Percentiles rank a stretch among this genome's conserved stretches.
Conservation (phyloP, 1,140 invertebrate species). For the Euschistus heros region DNA sequence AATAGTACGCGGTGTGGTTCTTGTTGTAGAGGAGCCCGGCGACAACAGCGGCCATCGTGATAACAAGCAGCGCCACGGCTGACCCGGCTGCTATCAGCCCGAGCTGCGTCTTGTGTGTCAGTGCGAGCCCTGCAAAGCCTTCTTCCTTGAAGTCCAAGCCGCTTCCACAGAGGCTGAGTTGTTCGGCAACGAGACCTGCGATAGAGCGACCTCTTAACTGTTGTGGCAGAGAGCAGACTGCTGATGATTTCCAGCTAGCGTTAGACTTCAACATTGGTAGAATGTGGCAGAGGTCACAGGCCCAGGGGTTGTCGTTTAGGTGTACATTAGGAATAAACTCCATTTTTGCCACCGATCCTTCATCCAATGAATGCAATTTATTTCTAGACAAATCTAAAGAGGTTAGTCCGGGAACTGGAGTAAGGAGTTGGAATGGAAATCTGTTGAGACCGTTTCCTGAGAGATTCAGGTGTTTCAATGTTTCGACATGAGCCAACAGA, state of each 20-base stretch:
- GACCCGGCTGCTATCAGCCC: conserved; percentile 43
- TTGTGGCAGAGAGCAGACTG: conserved; percentile 40
- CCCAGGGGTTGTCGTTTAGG: conserved; percentile 52
- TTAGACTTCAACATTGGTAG: conserved; percentile 43
- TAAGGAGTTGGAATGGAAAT: conserved; percentile 44
- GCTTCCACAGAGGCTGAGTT: conserved; percentile 42
- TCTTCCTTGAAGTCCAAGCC: conserved; percentile 31
- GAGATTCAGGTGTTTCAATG: conserved; percentile 42
- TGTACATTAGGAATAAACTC: conserved; percentile 40
- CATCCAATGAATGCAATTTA: conserved; percentile 45
- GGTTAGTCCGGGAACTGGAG: conserved; percentile 43
- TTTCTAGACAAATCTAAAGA: conserved; percentile 52
- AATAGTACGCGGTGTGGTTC: conserved; percentile 55
- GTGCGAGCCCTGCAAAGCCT: conserved; percentile 31
- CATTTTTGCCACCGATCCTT: conserved; percentile 42
- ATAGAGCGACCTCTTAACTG: conserved; percentile 40
- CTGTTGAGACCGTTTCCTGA: conserved; percentile 39
- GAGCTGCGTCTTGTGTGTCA: conserved; percentile 42
- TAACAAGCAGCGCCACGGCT: conserved; percentile 41
- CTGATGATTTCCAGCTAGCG: conserved; percentile 37
- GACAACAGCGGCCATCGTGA: conserved; percentile 40
- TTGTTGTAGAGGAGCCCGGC: conserved; percentile 45
- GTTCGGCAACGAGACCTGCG: conserved; percentile 36
- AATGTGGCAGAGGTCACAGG: conserved; percentile 53
- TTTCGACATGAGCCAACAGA: conserved; percentile 41